These are phyloP conservation scores for Oscheius sp. DNA, from an alignment of 2,888 invertebrate species.

Conservation along the genomic window DNA sequence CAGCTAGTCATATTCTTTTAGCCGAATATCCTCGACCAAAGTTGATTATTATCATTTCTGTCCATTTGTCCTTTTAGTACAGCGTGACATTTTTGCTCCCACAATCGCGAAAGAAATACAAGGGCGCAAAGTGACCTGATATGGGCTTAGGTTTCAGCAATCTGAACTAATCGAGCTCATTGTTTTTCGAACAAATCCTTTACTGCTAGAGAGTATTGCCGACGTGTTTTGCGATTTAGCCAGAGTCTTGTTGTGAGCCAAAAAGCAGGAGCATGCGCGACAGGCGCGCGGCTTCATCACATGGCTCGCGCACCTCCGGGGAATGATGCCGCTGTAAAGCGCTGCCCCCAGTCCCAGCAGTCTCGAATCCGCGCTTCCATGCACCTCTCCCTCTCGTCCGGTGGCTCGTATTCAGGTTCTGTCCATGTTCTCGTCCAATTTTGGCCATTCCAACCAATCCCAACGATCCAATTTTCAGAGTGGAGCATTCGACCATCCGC, in stretches of 20 bases:
- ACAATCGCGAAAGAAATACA: no score
- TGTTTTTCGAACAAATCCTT: no score
- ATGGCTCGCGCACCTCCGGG: constrained; percentile 31
- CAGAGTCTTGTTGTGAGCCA: constrained; percentile 24
- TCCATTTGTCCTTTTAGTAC: no score
- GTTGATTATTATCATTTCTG: no score
- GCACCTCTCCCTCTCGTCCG: constrained; percentile 16
- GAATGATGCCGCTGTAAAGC: constrained; percentile 29
- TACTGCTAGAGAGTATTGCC: no score
- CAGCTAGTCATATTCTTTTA: no score
- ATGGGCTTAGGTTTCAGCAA: no score
- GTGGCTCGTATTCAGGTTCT: constrained; percentile 23
- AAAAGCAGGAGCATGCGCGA: constrained; percentile 28
- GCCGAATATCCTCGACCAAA: no score
- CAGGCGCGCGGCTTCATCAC: constrained; percentile 30
- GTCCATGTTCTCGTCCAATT: background rate
- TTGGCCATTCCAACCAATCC: background rate
- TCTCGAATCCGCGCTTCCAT: constrained; percentile 26
- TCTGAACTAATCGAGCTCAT: no score
- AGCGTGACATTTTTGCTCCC: no score
- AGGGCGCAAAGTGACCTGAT: no score
- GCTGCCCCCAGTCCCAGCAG: constrained; percentile 26
- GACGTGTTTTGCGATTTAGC: constrained; percentile 15
- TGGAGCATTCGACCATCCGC: constrained; percentile 21
- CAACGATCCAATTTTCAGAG: constrained; percentile 4